Evolutionary conservation across 2,888 invertebrate species (phyloP).

Genomic region (Polymixis flavicincta): DNA sequence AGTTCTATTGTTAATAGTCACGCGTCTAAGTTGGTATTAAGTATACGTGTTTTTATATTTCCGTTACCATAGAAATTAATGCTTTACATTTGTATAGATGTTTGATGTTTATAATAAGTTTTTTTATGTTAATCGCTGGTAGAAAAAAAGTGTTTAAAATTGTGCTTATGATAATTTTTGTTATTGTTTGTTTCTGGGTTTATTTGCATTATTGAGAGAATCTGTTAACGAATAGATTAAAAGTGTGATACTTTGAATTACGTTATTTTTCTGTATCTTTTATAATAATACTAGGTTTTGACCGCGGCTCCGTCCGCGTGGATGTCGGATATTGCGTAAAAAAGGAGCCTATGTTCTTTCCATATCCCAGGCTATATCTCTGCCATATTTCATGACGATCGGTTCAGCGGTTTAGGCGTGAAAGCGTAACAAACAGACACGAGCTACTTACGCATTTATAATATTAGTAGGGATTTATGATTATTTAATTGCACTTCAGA

Average conservation of each 20-base stretch:
- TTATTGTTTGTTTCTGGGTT: neutral
- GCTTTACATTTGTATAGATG: conserved; percentile 66
- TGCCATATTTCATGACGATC: too few species aligned
- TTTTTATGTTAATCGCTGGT: conserved; percentile 46
- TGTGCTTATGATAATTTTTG: conserved; percentile 5
- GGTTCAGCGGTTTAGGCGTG: too few species aligned
- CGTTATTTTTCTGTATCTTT: neutral
- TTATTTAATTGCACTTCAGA: neutral
- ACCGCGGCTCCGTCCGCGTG: too few species aligned
- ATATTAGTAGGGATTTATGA: neutral
- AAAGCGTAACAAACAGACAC: too few species aligned
- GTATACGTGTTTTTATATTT: conserved; percentile 86
- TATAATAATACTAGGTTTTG: too few species aligned
- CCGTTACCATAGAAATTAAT: conserved; percentile 85
- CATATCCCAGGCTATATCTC: too few species aligned
- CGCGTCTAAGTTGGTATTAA: conserved; percentile 86
- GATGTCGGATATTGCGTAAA: too few species aligned
- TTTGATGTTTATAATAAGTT: conserved; percentile 62
- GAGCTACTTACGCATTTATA: neutral
- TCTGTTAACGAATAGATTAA: neutral
- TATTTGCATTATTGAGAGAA: neutral
- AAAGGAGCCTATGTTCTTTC: too few species aligned
- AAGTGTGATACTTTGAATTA: too few species aligned
- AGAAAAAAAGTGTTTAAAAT: conserved; percentile 14
- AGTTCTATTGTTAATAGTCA: conserved; percentile 88